Conservation (phyloP, 2,797 vertebrate species). For the Arnoldichthys spilopterus region DNA sequence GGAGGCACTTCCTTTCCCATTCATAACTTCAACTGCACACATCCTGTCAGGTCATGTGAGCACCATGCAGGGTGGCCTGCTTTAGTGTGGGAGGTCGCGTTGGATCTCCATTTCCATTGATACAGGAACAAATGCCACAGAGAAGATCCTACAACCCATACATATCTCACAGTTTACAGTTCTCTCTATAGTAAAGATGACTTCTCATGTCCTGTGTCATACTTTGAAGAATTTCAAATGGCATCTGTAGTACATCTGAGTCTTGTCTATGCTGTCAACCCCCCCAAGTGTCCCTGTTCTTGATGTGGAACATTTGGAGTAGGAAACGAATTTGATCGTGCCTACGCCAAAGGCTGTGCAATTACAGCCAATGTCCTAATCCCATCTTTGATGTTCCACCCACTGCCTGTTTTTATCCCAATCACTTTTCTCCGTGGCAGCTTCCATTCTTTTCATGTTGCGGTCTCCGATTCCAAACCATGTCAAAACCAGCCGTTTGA, state of each 20-base stretch:
- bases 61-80: not conserved
- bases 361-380: conserved; percentile 65
- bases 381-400: conserved; percentile 69
- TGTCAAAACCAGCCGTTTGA: conserved; percentile 27
- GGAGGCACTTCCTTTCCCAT: conserved; percentile 38
- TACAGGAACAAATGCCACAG: not conserved
- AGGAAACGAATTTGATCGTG: conserved; percentile 50
- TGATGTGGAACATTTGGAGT: conserved; percentile 32
- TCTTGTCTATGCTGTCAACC: conserved; percentile 18
- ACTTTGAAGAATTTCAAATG: conserved; percentile 43
- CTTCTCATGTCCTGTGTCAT: not conserved
- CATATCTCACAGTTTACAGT: too few relatives aligned
- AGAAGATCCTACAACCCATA: not conserved
- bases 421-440: conserved; percentile 26
- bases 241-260: not conserved
- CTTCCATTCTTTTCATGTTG: conserved; percentile 41
- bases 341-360: conserved; percentile 53
- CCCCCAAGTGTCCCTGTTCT: conserved; percentile 5
- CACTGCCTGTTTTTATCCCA: conserved; percentile 60
- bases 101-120: not conserved
- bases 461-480: conserved; percentile 37
- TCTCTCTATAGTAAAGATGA: not conserved
- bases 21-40: conserved; percentile 2
- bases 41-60: not conserved
- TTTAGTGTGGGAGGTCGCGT: not conserved